Evolutionary conservation across 2,113 vertebrate genomes (phyloP).

Genomic region (Anhinga anhinga): DNA sequence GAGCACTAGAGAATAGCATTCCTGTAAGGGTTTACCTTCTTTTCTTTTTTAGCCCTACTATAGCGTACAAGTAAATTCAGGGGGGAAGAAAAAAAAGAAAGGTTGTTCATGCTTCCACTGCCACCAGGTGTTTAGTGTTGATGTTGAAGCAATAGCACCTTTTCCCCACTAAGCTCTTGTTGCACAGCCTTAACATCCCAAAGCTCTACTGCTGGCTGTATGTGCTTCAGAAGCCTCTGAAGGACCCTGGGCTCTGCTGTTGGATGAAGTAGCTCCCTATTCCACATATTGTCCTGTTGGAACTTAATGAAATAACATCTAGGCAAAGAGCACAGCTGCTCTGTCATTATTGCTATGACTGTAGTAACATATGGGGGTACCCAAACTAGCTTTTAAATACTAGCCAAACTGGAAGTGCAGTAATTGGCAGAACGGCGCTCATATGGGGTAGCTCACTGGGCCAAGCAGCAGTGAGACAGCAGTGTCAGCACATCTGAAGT

Average conservation of each 20-base stretch:
- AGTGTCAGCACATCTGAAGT: neutral
- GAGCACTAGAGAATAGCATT: neutral
- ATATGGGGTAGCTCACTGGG: neutral
- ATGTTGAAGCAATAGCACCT: neutral
- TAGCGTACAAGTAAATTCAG: neutral
- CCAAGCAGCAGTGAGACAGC: neutral
- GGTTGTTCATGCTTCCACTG: neutral
- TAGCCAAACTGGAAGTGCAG: neutral
- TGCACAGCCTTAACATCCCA: neutral
- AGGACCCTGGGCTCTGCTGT: neutral
- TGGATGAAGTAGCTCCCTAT: neutral
- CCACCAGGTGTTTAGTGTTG: neutral
- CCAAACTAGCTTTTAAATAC: neutral
- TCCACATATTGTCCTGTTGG: neutral
- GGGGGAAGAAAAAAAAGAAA: neutral
- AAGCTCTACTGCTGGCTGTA: neutral
- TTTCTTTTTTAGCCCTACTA: neutral
- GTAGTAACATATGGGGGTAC: neutral
- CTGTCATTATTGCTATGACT: neutral
- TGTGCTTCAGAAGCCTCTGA: neutral
- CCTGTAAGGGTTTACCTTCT: neutral
- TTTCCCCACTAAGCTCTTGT: neutral
- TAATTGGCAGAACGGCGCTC: neutral
- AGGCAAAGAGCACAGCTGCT: neutral
- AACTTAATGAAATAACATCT: neutral